Base-by-base conservation (phyloP, 2,797 vertebrate species). In the Diplodus sargus region DNA sequence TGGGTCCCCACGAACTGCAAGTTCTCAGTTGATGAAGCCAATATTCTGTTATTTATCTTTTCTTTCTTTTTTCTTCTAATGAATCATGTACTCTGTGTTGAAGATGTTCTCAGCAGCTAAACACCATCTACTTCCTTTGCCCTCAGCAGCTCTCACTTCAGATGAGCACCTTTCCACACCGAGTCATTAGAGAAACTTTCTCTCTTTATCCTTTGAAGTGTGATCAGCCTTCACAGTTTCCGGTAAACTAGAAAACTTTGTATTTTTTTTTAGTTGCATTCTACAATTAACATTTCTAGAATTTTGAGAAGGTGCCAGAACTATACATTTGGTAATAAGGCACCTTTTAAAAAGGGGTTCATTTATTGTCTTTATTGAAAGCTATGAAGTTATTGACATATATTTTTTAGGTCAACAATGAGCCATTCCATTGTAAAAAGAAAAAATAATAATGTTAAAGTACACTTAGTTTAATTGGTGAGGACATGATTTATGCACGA, bases 1-100 rank as follows among this genome's bases (percentile, higher is more conserved):
- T 54, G 8, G 67, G 62, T 65, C 43, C 49, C 53, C 30, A 57
- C 43, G 45, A 74, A 70, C 4, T 59, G 30, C 9, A 59, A 52
- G n/a, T 56, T 82, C 52, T 68, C 5, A 58, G 23, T 59, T 83
- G 71, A 79, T 60, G 58, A 34, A 34, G 7, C 5, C 5, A 34
- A 9, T 9, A 2, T 34, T 34, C 59, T 75, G 69, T 51, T 70
- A 61, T 80, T 85, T 28, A 28, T 4, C 28, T 88, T 85, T 66
- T 66, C 68, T 39, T 73, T 34, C 79, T 87, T 66, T 70, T 39
- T 73, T 34, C 79, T 87, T 72, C 30, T 73, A 42, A 82, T 87
- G 22, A 76, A 86, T 85, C 83, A 84, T 81, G 86, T 43, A 85
- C 12, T 53, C 53, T 65, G 1, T 61, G 52, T 45, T 70, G 25